Conservation (phyloP, 2,888 invertebrate genomes). For the Sylvicola fuscatus region DNA sequence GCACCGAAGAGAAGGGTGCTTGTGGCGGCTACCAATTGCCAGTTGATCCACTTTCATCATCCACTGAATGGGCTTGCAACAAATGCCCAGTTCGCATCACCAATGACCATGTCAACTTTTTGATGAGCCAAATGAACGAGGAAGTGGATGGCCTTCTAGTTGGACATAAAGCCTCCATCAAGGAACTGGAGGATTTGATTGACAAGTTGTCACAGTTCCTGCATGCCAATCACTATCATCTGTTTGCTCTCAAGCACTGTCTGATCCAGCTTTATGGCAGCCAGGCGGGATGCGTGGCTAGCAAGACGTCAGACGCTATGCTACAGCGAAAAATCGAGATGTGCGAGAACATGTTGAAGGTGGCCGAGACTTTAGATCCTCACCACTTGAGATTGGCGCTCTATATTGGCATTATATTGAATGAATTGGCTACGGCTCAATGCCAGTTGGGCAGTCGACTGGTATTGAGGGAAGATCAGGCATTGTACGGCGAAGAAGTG, state of each 20-base stretch:
- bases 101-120: slow-evolving; percentile 36
- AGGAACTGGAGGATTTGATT: slow-evolving; percentile 39
- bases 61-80: slow-evolving; percentile 57
- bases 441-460: too few relatives aligned
- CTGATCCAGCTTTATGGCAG: slow-evolving; percentile 60
- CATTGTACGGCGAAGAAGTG: too few relatives aligned
- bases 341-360: slow-evolving; percentile 40
- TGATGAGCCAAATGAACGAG: slow-evolving; percentile 18
- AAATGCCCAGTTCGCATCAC: slow-evolving; percentile 43
- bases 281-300: too few relatives aligned
- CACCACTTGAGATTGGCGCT: slow-evolving; percentile 50
- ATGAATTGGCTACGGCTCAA: slow-evolving; percentile 40
- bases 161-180: slow-evolving; percentile 19
- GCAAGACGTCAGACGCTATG: slow-evolving; percentile 36
- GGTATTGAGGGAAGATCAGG: too few relatives aligned
- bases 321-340: slow-evolving; percentile 42
- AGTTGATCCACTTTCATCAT: slow-evolving; percentile 42
- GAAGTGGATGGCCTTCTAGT: slow-evolving; percentile 45
- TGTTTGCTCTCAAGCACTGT: slow-evolving; percentile 63
- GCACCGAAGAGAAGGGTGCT: slow-evolving; percentile 7
- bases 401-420: slow-evolving; percentile 56
- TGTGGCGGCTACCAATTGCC: slow-evolving; percentile 45
- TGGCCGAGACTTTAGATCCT: slow-evolving; percentile 46
- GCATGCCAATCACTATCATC: slow-evolving; percentile 68
- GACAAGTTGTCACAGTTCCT: slow-evolving; percentile 50